Evolutionary conservation across 2,888 invertebrate genomes (phyloP).

Genomic region (Drosophila lacicola): DNA sequence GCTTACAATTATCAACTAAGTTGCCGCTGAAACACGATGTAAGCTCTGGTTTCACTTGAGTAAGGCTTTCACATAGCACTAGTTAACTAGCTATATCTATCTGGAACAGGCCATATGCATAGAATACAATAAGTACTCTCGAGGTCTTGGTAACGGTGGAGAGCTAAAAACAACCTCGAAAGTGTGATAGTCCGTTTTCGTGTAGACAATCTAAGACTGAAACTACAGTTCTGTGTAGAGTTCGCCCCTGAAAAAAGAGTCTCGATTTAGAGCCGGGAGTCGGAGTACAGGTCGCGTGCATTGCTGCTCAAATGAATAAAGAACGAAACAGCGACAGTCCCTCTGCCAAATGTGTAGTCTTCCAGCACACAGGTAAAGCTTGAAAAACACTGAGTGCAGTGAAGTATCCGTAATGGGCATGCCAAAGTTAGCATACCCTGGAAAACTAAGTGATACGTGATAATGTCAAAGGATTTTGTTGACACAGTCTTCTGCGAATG

Average conservation of each 20-base stretch:
- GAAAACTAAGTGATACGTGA: background rate
- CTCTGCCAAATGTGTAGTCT: conserved; percentile 44
- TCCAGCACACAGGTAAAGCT: conserved; percentile 35
- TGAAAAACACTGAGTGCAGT: conserved; percentile 14
- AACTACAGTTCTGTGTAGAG: conserved; percentile 15
- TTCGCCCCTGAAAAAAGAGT: conserved; percentile 12
- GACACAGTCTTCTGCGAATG: background rate
- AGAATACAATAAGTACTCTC: conserved; percentile 38
- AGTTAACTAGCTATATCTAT: conserved; percentile 29
- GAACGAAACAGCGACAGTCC: conserved; percentile 57
- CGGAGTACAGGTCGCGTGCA: conserved; percentile 61
- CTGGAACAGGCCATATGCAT: conserved; percentile 49
- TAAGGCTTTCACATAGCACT: conserved; percentile 39
- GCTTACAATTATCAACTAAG: conserved; percentile 74
- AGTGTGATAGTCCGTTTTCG: conserved; percentile 67
- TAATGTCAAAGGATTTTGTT: background rate
- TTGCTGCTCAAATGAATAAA: conserved; percentile 60
- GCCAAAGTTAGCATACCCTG: conserved; percentile 38
- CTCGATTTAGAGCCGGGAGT: conserved; percentile 19
- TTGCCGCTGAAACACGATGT: conserved; percentile 55
- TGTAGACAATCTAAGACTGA: conserved; percentile 62
- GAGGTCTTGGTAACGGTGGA: conserved; percentile 60
- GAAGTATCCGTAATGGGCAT: conserved; percentile 2
- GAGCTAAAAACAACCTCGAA: conserved; percentile 56
- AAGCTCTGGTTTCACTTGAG: conserved; percentile 60